These are phyloP conservation scores for Phrynocephalus forsythii DNA, from an alignment of 2,797 vertebrate genomes.

Conservation along the genomic window DNA sequence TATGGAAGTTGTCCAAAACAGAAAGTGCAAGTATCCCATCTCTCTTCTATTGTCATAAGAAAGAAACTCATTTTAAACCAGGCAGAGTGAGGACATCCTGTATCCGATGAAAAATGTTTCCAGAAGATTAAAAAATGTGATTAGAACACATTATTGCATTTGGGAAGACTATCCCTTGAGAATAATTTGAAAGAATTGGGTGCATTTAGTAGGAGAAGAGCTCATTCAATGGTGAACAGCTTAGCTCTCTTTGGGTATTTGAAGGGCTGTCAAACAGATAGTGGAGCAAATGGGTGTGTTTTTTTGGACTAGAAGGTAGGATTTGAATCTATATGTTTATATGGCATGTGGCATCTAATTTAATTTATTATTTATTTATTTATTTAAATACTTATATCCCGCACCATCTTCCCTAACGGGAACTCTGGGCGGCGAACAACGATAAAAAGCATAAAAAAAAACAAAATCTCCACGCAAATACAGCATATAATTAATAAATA, in stretches of 20 bases:
- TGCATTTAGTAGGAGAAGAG: background rate
- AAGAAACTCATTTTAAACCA: background rate
- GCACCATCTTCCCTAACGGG: too few relatives aligned
- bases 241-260: background rate
- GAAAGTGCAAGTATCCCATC: background rate
- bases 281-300: background rate
- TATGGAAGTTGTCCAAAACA: background rate
- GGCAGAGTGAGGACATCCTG: too few relatives aligned
- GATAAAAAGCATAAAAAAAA: too few relatives aligned
- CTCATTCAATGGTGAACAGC: background rate
- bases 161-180: background rate
- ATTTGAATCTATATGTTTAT: too few relatives aligned
- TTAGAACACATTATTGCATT: too few relatives aligned
- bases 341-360: background rate
- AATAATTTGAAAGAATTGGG: background rate
- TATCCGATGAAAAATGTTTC: background rate
- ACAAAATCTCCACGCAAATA: too few relatives aligned
- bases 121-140: fast-evolving
- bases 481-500: too few relatives aligned
- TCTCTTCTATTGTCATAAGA: background rate
- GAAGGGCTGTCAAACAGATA: background rate
- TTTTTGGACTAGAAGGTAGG: background rate
- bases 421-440: too few relatives aligned
- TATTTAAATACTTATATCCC: too few relatives aligned
- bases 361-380: too few relatives aligned